phyloP scores from a whole-genome alignment of 64 coral and sea anemone species.

The Astreopora myriophthalma region DNA sequence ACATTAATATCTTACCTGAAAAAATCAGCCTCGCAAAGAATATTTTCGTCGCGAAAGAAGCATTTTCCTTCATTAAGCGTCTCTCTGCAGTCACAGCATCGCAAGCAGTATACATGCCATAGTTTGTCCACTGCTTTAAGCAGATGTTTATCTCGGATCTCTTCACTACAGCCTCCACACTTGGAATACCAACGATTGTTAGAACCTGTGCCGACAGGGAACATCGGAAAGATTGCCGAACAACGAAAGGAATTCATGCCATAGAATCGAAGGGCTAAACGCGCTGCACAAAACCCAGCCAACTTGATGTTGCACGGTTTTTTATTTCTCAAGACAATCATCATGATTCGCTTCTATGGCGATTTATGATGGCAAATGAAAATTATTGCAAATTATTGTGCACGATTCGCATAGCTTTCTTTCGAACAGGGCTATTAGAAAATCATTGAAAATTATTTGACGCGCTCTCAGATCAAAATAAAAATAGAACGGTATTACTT shows the following conservation, averaged over 20 bases:
- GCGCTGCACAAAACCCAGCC: not conserved
- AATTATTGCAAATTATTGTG: too few relatives aligned
- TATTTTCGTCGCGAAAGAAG: slow-evolving; percentile 26
- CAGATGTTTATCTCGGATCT: slow-evolving; percentile 8
- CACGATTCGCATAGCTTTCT: too few relatives aligned
- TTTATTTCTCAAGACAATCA: too few relatives aligned
- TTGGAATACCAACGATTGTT: not conserved
- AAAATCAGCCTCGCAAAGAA: slow-evolving; percentile 48
- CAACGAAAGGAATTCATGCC: too few relatives aligned
- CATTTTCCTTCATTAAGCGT: slow-evolving; percentile 43
- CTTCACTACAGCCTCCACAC: slow-evolving; percentile 37
- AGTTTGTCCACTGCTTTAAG: slow-evolving; percentile 3
- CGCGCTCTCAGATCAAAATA: too few relatives aligned
- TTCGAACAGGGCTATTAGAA: too few relatives aligned
- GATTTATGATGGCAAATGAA: too few relatives aligned
- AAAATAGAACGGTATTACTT: too few relatives aligned
- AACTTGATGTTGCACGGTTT: too few relatives aligned
- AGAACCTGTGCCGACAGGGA: not conserved
- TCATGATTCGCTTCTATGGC: too few relatives aligned
- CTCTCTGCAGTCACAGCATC: slow-evolving; percentile 43
- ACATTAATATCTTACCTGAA: slow-evolving; percentile 56
- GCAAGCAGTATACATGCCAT: slow-evolving; percentile 52
- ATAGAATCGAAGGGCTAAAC: too few relatives aligned
- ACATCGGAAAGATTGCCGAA: not conserved
- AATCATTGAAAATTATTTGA: too few relatives aligned